Evolutionary conservation across 37 sponge, comb jelly and placozoan genomes (phyloP).

Genomic region (Diacarnus erythraeanus): DNA sequence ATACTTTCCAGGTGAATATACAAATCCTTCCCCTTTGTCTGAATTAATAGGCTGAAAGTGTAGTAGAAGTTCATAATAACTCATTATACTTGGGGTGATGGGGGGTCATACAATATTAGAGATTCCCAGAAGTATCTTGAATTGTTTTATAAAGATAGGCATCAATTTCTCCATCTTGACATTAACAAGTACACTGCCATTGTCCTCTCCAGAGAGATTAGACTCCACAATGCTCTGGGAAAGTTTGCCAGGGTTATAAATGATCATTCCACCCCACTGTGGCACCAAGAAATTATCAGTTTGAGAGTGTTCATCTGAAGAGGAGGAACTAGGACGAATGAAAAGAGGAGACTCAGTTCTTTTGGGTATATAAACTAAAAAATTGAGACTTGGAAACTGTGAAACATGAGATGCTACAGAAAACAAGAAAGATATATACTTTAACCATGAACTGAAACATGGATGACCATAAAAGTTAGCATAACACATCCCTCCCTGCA

Average conservation of each 20-base stretch:
- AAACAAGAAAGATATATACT: no score
- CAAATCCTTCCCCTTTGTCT: neutral
- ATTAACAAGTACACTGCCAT: neutral
- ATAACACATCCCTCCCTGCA: no score
- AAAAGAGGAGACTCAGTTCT: constrained; percentile 50
- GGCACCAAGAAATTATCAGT: constrained; percentile 62
- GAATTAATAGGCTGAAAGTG: neutral
- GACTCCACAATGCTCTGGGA: neutral
- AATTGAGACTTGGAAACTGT: constrained; percentile 76
- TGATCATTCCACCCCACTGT: constrained; percentile 85
- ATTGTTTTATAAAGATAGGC: constrained; percentile 69
- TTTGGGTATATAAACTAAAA: constrained; percentile 75
- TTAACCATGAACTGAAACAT: no score
- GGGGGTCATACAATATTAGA: constrained; percentile 28
- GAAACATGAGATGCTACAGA: constrained; percentile 61
- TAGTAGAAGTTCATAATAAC: neutral
- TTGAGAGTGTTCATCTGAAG: neutral
- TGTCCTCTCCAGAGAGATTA: neutral
- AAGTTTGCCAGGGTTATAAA: constrained; percentile 51
- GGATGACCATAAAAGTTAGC: no score
- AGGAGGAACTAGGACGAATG: constrained; percentile 27
- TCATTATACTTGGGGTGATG: neutral
- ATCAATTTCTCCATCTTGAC: constrained; percentile 66
- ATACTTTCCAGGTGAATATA: neutral
- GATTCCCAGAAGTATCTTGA: constrained; percentile 71